These are phyloP conservation scores for Charaxes varanes DNA, from an alignment of 1,140 invertebrate species.

Conservation along the genomic window DNA sequence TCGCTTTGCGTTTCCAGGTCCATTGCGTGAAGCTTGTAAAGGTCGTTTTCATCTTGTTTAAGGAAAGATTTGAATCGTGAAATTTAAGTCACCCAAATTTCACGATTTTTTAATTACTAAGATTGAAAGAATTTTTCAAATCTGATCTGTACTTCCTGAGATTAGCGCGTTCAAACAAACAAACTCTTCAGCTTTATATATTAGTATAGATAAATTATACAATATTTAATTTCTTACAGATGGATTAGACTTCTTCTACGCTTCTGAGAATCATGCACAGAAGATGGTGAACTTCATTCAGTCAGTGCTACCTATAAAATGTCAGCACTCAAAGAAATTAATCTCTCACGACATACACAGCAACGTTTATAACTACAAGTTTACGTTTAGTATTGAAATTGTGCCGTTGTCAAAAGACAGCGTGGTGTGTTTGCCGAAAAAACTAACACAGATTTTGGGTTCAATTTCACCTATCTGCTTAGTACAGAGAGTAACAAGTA, in stretches of 20 bases:
- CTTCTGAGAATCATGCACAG: constrained; percentile 90
- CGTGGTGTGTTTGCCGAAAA: constrained; percentile 93
- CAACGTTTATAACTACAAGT: constrained; percentile 98
- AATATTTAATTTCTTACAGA: constrained; percentile 75
- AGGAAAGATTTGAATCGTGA: too few species aligned
- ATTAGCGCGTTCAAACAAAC: too few species aligned
- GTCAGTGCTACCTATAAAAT: constrained; percentile 90
- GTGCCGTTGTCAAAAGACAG: constrained; percentile 98
- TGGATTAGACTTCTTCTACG: constrained; percentile 97
- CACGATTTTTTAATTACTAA: too few species aligned
- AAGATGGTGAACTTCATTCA: constrained; percentile 97
- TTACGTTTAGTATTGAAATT: constrained; percentile 94
- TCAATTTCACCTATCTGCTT: constrained; percentile 94
- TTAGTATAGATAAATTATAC: too few species aligned
- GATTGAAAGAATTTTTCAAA: too few species aligned
- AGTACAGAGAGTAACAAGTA: constrained; percentile 90
- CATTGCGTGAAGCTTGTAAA: too few species aligned
- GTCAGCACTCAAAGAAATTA: constrained; percentile 93
- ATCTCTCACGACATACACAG: constrained; percentile 98
- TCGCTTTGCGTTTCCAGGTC: too few species aligned
- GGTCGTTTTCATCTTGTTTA: too few species aligned
- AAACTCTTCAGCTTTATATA: too few species aligned
- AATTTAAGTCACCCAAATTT: too few species aligned
- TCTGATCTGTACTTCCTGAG: too few species aligned
- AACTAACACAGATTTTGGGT: constrained; percentile 91